Conservation (phyloP, 2,797 vertebrate species). For the Pipistrellus kuhlii region DNA sequence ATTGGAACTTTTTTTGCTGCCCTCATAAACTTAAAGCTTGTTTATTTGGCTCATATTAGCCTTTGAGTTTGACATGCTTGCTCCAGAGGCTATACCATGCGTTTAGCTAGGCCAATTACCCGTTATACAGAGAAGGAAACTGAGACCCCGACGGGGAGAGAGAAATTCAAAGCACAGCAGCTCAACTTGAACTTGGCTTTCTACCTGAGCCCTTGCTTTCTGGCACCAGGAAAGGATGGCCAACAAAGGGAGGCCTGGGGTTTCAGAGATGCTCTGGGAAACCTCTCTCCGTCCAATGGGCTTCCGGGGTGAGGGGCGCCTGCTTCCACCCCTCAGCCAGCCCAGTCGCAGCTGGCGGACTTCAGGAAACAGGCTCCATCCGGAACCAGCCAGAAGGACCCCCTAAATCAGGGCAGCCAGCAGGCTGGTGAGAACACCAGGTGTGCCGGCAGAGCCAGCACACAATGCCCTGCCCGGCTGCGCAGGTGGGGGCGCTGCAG, state of each 20-base stretch:
- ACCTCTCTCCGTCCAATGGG: not conserved
- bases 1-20: too few relatives aligned
- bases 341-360: constrained; percentile 62
- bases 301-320: not conserved
- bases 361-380: constrained; percentile 19
- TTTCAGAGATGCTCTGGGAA: not conserved
- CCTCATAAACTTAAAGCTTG: too few relatives aligned
- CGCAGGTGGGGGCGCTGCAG: constrained; percentile 55
- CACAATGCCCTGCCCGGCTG: not conserved
- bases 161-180: not conserved
- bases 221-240: not conserved
- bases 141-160: not conserved
- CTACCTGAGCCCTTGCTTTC: not conserved
- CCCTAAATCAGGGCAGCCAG: constrained; percentile 79
- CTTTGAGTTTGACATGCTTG: too few relatives aligned
- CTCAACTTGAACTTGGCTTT: not conserved
- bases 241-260: not conserved
- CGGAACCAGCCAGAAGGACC: not conserved
- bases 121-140: not conserved
- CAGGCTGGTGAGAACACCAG: constrained; percentile 71
- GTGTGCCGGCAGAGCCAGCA: constrained; percentile 56
- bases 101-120: not conserved
- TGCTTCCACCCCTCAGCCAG: not conserved
- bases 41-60: too few relatives aligned
- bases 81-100: not conserved